Percentiles rank a stretch among this genome's conserved stretches.
phyloP scores from a whole-genome alignment of 2,888 invertebrate species.

The Dolomedes plantarius region DNA sequence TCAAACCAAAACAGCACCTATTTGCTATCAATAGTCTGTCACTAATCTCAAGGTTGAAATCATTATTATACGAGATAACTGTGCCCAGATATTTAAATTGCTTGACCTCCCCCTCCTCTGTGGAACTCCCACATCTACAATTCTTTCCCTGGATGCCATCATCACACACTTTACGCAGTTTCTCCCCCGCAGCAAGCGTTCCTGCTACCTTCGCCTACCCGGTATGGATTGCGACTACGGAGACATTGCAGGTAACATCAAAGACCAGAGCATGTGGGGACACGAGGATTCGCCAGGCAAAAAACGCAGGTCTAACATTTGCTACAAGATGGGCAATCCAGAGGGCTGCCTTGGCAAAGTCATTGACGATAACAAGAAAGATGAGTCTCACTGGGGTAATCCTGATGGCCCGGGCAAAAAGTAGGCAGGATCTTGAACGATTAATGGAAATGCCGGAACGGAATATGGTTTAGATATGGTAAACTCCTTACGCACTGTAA shows the following conservation, averaged over 20 bases:
- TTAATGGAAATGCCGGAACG: background rate
- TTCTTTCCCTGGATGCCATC: too few species aligned
- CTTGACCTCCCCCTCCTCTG: too few species aligned
- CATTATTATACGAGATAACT: too few species aligned
- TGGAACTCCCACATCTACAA: too few species aligned
- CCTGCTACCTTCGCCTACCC: constrained; percentile 39
- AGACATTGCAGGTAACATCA: constrained; percentile 7
- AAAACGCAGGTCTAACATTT: constrained; percentile 39
- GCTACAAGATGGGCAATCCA: constrained; percentile 59
- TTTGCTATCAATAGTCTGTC: too few species aligned
- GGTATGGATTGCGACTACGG: constrained; percentile 48
- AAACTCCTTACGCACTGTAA: background rate
- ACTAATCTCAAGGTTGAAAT: too few species aligned
- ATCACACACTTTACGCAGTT: too few species aligned
- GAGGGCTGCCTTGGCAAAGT: constrained; percentile 59
- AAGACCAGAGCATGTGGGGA: constrained; percentile 36
- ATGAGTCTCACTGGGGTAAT: constrained; percentile 47
- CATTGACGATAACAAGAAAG: constrained; percentile 57
- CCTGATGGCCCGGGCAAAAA: constrained; percentile 57
- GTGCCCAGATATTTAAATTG: too few species aligned
- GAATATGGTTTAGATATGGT: background rate
- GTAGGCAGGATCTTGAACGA: background rate
- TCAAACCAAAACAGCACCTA: too few species aligned
- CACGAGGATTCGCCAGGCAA: constrained; percentile 41
- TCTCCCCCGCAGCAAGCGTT: constrained; percentile 32